Evolutionary conservation across 2,797 vertebrate genomes (phyloP).

Genomic region (Macropus fuliginosus): DNA sequence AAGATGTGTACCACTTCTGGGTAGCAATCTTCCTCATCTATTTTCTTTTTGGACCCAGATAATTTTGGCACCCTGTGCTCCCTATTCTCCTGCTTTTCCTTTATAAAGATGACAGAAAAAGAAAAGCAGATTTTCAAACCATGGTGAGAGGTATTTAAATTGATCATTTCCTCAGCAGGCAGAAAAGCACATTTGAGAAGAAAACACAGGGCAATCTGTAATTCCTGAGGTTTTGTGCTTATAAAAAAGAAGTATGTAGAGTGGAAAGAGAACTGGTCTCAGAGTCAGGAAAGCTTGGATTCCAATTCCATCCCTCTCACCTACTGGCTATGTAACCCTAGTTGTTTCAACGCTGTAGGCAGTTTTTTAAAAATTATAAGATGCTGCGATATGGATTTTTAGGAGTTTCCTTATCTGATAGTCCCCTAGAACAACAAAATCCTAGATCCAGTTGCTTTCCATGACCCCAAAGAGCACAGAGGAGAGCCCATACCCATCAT

Average conservation of each 20-base stretch:
- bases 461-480: not conserved
- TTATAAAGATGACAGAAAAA: not conserved
- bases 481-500: not conserved
- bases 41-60: not conserved
- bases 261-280: not conserved
- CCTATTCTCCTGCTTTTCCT: not conserved
- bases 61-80: not conserved
- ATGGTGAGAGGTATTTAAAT: not conserved
- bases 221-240: not conserved
- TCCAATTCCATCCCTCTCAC: not conserved
- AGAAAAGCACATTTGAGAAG: not conserved
- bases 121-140: not conserved
- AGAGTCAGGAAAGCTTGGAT: not conserved
- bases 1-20: not conserved
- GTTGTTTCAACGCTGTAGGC: not conserved
- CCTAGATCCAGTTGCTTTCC: not conserved
- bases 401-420: not conserved
- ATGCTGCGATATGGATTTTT: not conserved
- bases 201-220: not conserved
- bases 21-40: not conserved
- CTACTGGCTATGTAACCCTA: not conserved
- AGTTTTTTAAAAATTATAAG: not conserved
- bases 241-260: not conserved
- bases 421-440: not conserved
- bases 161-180: not conserved